Percentiles rank a stretch among this genome's conserved stretches.
These are phyloP conservation scores for Pteropus rufus DNA, from an alignment of 2,797 vertebrate genomes.

Conservation along the genomic window DNA sequence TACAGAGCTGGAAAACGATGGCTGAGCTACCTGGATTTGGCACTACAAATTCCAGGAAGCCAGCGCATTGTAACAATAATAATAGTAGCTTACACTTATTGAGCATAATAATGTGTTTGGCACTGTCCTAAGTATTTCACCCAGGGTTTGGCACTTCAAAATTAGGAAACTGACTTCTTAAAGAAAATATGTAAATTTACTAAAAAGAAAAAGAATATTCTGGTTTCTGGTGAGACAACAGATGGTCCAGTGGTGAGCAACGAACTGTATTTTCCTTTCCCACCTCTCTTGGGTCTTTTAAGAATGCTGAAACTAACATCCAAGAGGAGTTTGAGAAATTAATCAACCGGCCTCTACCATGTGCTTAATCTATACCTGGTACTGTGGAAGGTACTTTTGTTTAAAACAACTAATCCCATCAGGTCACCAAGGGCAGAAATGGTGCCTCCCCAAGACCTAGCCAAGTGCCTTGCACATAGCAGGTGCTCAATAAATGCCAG, in stretches of 20 bases:
- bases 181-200: background rate
- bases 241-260: background rate
- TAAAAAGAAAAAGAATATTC: background rate
- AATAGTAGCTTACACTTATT: background rate
- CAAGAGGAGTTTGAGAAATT: background rate
- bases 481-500: background rate
- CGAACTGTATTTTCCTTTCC: background rate
- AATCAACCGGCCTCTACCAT: background rate
- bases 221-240: slow-evolving; percentile 7
- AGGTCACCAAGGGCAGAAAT: background rate
- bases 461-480: background rate
- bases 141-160: background rate
- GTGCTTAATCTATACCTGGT: background rate
- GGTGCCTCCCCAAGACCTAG: background rate
- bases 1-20: background rate
- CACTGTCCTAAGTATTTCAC: background rate
- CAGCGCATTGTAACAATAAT: background rate
- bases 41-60: background rate
- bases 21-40: background rate
- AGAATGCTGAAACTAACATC: background rate
- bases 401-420: background rate
- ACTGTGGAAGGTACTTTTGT: background rate
- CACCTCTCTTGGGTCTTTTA: background rate
- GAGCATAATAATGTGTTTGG: background rate
- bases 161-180: background rate